These are phyloP conservation scores for Acanthacorydalis orientalis DNA, from an alignment of 2,888 invertebrate genomes.

Conservation along the genomic window DNA sequence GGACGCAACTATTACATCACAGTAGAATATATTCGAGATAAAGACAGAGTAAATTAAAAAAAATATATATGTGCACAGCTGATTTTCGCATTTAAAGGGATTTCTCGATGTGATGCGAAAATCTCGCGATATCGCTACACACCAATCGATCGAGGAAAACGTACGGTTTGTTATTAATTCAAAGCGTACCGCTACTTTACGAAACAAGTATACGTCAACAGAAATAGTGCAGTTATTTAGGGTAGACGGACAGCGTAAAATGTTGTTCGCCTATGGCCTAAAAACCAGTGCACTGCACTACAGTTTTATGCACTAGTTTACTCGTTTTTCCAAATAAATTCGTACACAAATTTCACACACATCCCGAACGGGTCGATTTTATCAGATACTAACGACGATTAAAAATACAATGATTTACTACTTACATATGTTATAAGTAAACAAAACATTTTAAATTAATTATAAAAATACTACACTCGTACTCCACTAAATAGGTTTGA, in stretches of 20 bases:
- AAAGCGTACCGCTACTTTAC: not conserved
- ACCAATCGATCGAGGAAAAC: too few species aligned
- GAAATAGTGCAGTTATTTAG: constrained; percentile 2
- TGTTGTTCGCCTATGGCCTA: constrained; percentile 2
- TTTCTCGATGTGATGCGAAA: not conserved
- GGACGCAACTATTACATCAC: not conserved
- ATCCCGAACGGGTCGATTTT: too few species aligned
- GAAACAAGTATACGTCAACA: constrained; percentile 3
- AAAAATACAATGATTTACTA: not conserved
- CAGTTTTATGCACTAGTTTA: constrained; percentile 1
- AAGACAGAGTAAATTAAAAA: not conserved
- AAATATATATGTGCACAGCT: not conserved
- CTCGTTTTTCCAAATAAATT: not conserved
- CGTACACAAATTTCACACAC: too few species aligned
- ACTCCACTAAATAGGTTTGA: constrained; percentile 17
- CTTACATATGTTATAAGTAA: constrained; percentile 1
- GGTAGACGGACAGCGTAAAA: not conserved
- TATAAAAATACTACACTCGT: constrained; percentile 5
- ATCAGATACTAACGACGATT: not conserved
- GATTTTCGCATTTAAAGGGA: not conserved
- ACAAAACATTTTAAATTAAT: not conserved
- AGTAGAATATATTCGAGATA: not conserved
- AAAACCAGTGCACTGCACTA: constrained; percentile 4
- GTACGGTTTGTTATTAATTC: too few species aligned
- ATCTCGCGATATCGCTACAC: not conserved